phyloP scores from a whole-genome alignment of 2,113 vertebrate species.

The Pygoscelis antarcticus region DNA sequence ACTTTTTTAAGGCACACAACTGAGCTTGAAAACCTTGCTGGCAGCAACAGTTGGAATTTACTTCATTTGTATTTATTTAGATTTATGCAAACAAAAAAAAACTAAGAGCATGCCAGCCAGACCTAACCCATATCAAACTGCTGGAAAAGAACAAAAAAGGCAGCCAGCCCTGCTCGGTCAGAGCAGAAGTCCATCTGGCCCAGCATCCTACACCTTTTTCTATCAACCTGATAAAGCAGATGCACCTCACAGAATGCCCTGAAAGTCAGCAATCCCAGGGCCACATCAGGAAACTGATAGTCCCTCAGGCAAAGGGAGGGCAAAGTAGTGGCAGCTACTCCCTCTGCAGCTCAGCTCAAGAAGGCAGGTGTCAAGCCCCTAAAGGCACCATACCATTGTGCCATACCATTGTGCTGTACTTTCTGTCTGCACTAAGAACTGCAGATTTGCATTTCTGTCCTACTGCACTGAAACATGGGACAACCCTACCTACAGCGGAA shows the following conservation, averaged over 20 bases:
- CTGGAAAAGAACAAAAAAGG: neutral
- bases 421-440: neutral
- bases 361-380: neutral
- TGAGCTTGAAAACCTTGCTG: neutral
- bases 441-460: neutral
- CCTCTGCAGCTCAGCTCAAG: neutral
- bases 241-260: neutral
- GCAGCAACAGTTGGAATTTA: neutral
- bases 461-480: neutral
- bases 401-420: accelerated
- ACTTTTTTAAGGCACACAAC: neutral
- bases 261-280: neutral
- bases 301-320: neutral
- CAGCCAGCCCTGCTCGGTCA: neutral
- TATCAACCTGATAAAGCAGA: neutral
- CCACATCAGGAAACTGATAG: neutral
- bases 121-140: neutral
- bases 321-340: neutral
- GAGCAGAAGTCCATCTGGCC: neutral
- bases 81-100: neutral
- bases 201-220: neutral
- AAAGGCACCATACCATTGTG: neutral
- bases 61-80: neutral
- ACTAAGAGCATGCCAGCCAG: neutral
- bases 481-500: neutral